Evolutionary conservation across 2,113 vertebrate genomes (phyloP).

Genomic region (Sterna hirundo): DNA sequence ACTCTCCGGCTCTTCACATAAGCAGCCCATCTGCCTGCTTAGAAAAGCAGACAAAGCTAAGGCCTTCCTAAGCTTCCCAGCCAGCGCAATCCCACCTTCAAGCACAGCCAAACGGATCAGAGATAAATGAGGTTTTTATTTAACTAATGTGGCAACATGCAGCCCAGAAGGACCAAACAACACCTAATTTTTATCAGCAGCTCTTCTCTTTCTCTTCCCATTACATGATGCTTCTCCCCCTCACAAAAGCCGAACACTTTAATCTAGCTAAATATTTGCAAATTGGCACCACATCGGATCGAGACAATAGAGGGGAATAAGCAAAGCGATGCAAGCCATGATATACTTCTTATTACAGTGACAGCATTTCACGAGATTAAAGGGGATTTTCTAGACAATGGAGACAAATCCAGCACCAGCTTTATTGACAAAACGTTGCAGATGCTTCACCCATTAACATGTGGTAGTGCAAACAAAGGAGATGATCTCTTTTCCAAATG

Average conservation of each 20-base stretch:
- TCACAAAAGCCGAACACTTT: neutral
- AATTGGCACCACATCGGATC: neutral
- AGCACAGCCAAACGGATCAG: neutral
- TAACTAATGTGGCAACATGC: slow-evolving; percentile 21
- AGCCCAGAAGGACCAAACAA: slow-evolving; percentile 22
- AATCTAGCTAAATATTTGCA: slow-evolving; percentile 12
- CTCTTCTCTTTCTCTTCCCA: neutral
- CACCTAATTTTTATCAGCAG: slow-evolving; percentile 34
- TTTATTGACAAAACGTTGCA: neutral
- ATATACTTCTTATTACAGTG: neutral
- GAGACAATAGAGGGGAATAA: neutral
- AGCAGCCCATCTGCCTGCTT: neutral
- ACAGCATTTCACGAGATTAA: slow-evolving; percentile 3
- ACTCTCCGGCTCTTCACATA: neutral
- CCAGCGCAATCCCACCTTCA: neutral
- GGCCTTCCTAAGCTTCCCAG: neutral
- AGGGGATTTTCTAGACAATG: slow-evolving; percentile 29
- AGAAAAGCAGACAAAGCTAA: neutral
- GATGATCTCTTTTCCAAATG: slow-evolving; percentile 4
- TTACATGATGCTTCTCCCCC: neutral
- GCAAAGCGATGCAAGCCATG: neutral
- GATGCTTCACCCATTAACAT: neutral
- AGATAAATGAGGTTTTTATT: slow-evolving; percentile 36
- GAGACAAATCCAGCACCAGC: neutral
- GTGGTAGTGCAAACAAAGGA: neutral